phyloP scores from a whole-genome alignment of 2,113 vertebrate genomes.

The Megaptera novaeangliae region DNA sequence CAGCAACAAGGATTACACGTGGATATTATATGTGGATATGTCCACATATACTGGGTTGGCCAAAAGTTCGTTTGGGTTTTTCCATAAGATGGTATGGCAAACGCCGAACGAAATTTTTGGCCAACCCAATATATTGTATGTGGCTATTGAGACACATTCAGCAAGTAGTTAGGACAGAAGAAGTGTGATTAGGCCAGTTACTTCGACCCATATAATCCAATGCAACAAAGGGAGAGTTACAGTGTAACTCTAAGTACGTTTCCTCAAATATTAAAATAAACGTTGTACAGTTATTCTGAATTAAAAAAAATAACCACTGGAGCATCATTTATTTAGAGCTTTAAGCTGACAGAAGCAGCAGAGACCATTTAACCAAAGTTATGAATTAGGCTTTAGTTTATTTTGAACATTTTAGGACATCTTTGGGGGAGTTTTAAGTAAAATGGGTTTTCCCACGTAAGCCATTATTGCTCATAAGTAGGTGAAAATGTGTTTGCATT shows the following conservation, averaged over 20 bases:
- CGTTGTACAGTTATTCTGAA: not conserved
- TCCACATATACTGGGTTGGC: too few relatives aligned
- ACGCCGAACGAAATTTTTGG: too few relatives aligned
- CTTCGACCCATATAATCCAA: not conserved
- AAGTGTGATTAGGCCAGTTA: not conserved
- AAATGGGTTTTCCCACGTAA: not conserved
- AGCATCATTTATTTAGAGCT: not conserved
- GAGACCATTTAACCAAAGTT: not conserved
- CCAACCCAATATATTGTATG: too few relatives aligned
- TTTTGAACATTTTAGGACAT: not conserved
- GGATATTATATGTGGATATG: too few relatives aligned
- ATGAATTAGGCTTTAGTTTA: not conserved
- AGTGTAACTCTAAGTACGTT: not conserved
- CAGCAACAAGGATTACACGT: not conserved
- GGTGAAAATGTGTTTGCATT: not conserved
- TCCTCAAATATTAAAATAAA: not conserved
- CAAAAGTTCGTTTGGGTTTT: too few relatives aligned
- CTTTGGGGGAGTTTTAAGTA: not conserved
- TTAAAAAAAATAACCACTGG: not conserved
- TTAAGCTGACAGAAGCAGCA: not conserved
- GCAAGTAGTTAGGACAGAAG: not conserved
- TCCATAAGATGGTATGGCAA: too few relatives aligned
- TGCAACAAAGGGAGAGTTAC: not conserved
- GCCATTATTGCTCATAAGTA: not conserved
- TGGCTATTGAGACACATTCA: not conserved